Base-by-base conservation (phyloP, 2,888 invertebrate genomes). In the Gymnoscelis rufifasciata region DNA sequence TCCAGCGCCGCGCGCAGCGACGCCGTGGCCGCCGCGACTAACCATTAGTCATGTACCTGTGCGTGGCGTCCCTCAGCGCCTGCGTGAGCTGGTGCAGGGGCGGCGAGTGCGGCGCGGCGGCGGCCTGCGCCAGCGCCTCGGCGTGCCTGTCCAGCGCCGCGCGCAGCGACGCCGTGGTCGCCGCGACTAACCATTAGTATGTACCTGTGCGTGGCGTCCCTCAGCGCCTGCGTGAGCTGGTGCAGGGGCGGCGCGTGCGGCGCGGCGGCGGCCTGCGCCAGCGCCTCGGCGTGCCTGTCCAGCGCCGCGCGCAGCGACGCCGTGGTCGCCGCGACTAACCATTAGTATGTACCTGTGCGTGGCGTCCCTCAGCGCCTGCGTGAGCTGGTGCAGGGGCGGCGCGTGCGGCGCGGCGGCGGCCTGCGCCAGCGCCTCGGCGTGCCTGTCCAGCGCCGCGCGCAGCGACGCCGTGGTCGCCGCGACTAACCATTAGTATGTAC, bases 81-180 rank as follows among this genome's bases (percentile, higher is more conserved):
- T 54, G 56, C 14, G 76, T 64, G 51, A 76, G 60, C 11, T 66
- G 66, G 3, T 68, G 58, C 35, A 31, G 46, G 42, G 61, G 63
- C 51, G 62, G 54, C 35, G 62, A 62, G 15, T 30, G 49, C 43
- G 60, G 63, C 49, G 62, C 55, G 38, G 63, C 66, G 24, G 59
- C 38, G 59, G 61, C 38, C 36, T 49, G 23, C 51, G 56, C 14
- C 8, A 82, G 72, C 43, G 65, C 66, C 5, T 74, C 80, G 0
- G 74, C 57, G 68, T 79, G 84, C 0, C 73, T 60, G 31, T 82
- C 74, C 2, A 84, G 73, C 30, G 84, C 83, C 0, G 66, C 61
- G 4, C 74, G 71, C 47, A 84, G 74, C 0, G 68, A 35, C 7
- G 67, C 70, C 0, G 65, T 54, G 2, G 69, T 72, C 0, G 74